Evolutionary conservation across 2,888 invertebrate species (phyloP).

Genomic region (Melolontha melolontha): DNA sequence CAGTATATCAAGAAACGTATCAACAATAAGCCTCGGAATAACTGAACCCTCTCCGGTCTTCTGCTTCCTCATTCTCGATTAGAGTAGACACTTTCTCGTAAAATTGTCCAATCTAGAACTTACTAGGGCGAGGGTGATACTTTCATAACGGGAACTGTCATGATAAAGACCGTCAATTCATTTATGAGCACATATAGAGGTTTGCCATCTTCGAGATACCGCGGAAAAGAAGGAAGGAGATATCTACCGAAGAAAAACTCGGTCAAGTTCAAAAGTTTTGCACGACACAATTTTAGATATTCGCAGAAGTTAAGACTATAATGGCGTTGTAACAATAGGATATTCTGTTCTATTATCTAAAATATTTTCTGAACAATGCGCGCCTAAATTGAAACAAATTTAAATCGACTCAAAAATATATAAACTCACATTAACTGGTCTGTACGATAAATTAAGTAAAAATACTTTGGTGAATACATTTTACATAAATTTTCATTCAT

Average conservation of each 20-base stretch:
- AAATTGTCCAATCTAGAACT: slow-evolving; percentile 12
- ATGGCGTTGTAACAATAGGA: too few relatives aligned
- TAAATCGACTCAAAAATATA: too few relatives aligned
- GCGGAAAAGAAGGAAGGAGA: background rate
- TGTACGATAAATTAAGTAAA: too few relatives aligned
- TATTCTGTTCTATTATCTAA: too few relatives aligned
- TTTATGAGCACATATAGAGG: background rate
- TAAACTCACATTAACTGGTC: too few relatives aligned
- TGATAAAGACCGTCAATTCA: background rate
- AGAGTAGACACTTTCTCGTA: slow-evolving; percentile 4
- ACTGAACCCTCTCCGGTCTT: slow-evolving; percentile 1
- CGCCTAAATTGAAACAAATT: too few relatives aligned
- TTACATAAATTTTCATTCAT: too few relatives aligned
- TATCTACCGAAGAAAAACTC: slow-evolving; percentile 1
- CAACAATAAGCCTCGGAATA: slow-evolving; percentile 17
- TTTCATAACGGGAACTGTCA: background rate
- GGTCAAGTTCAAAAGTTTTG: slow-evolving; percentile 9
- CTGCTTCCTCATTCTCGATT: slow-evolving; percentile 12
- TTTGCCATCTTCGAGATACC: background rate
- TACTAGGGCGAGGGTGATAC: slow-evolving; percentile 5
- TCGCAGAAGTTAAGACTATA: too few relatives aligned
- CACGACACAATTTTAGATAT: background rate
- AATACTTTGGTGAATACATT: too few relatives aligned
- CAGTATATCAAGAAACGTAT: slow-evolving; percentile 12
- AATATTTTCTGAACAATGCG: too few relatives aligned